These are phyloP conservation scores for Nautilus pompilius DNA, from an alignment of 1,140 invertebrate species.

Conservation along the genomic window DNA sequence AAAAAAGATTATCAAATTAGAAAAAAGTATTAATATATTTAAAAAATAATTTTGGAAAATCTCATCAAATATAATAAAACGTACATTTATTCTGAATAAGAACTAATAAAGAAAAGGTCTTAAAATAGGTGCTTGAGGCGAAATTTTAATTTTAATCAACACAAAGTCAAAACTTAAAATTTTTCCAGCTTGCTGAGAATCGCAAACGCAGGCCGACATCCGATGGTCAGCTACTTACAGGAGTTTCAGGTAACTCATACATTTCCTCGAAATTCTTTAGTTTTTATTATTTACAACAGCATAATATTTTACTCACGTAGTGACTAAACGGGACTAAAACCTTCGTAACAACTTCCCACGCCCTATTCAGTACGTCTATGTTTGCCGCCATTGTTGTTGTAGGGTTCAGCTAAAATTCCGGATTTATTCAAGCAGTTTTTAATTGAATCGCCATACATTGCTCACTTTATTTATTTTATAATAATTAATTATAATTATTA, in stretches of 20 bases:
- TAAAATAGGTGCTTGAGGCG: no score
- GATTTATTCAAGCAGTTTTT: no score
- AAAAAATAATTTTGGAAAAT: not conserved
- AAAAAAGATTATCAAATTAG: not conserved
- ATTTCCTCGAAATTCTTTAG: not conserved
- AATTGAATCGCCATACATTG: no score
- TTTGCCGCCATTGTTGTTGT: constrained; percentile 27
- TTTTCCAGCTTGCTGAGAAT: not conserved
- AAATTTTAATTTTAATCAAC: no score
- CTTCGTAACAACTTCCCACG: constrained; percentile 22
- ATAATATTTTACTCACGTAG: constrained; percentile 2
- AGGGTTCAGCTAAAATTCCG: not conserved
- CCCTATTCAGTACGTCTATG: constrained; percentile 21
- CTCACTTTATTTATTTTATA: no score
- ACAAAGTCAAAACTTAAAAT: no score
- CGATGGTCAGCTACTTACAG: not conserved
- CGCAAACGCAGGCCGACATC: not conserved
- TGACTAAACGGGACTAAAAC: constrained; percentile 17
- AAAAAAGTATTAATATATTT: not conserved
- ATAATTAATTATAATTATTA: no score
- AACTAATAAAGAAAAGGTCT: no score
- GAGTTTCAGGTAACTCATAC: not conserved
- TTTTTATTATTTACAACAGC: not conserved
- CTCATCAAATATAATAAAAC: not conserved
- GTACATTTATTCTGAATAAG: no score